Evolutionary conservation across 2,888 invertebrate species (phyloP).

Genomic region (Nysson spinosus): DNA sequence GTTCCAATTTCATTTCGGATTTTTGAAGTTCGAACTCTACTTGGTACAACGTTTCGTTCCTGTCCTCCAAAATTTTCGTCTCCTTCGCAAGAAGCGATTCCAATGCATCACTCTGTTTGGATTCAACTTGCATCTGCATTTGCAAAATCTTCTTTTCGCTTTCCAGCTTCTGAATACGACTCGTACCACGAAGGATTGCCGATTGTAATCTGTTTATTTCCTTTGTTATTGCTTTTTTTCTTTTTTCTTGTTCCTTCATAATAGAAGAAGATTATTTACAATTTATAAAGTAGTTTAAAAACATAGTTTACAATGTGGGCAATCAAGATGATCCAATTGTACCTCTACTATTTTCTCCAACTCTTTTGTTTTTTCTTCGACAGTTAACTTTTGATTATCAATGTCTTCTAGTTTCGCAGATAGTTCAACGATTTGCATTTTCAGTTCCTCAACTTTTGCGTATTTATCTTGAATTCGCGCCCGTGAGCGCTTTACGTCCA

Average conservation of each 20-base stretch:
- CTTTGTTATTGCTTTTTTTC: conserved; percentile 56
- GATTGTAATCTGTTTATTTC: conserved; percentile 65
- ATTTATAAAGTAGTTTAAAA: background rate
- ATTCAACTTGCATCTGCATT: conserved; percentile 59
- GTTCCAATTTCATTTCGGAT: conserved; percentile 65
- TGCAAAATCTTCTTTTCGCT: conserved; percentile 61
- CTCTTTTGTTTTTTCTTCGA: conserved; percentile 81
- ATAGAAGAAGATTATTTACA: conserved; percentile 2
- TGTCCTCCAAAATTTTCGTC: conserved; percentile 60
- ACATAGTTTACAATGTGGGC: background rate
- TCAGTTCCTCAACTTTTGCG: conserved; percentile 57
- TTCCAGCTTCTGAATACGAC: conserved; percentile 60
- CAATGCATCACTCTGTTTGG: conserved; percentile 62
- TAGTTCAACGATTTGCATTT: conserved; percentile 76
- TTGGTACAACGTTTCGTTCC: conserved; percentile 62
- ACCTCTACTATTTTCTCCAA: conserved; percentile 81
- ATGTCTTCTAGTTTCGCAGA: conserved; percentile 78
- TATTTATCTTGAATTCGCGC: conserved; percentile 49
- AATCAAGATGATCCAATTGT: conserved; percentile 9
- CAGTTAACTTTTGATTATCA: conserved; percentile 79
- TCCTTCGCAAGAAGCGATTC: conserved; percentile 50
- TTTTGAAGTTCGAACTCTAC: conserved; percentile 67
- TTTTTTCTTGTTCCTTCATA: conserved; percentile 69
- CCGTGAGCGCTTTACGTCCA: conserved; percentile 50
- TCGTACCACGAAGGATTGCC: conserved; percentile 52